Percentiles rank a stretch among this genome's conserved stretches.
Conservation (phyloP, 2,888 invertebrate species). For the Hyppa rectilinea region DNA sequence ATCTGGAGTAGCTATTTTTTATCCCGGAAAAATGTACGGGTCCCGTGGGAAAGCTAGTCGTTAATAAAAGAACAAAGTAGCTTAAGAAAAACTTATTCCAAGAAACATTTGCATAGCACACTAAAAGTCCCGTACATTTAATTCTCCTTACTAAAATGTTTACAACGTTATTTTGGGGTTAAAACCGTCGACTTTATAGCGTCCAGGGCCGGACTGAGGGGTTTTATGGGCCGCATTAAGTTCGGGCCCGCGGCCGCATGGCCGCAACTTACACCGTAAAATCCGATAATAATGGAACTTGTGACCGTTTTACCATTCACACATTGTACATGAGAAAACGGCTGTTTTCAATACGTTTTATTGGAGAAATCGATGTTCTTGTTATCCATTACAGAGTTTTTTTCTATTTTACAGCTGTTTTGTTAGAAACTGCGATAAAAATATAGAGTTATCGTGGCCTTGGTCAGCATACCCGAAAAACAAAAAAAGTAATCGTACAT, state of each 20-base stretch:
- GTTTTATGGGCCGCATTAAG: constrained; percentile 65
- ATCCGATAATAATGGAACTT: constrained; percentile 65
- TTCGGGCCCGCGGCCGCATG: constrained; percentile 41
- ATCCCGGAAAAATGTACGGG: no score
- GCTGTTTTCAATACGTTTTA: constrained; percentile 41
- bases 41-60: no score
- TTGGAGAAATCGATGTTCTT: constrained; percentile 27
- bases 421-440: not conserved
- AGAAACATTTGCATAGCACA: constrained; percentile 12
- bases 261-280: constrained; percentile 67
- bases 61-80: not conserved
- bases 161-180: constrained; percentile 44
- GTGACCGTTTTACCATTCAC: constrained; percentile 51
- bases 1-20: no score
- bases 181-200: constrained; percentile 54
- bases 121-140: constrained; percentile 18
- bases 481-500: no score
- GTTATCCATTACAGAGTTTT: constrained; percentile 2
- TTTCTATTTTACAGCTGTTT: not conserved
- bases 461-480: no score
- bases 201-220: constrained; percentile 30
- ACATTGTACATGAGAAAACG: constrained; percentile 41
- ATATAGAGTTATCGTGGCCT: no score
- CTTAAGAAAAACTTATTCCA: not conserved
- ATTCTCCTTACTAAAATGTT: constrained; percentile 44